Conservation (phyloP, 2,888 invertebrate genomes). For the Clostera curtula region DNA sequence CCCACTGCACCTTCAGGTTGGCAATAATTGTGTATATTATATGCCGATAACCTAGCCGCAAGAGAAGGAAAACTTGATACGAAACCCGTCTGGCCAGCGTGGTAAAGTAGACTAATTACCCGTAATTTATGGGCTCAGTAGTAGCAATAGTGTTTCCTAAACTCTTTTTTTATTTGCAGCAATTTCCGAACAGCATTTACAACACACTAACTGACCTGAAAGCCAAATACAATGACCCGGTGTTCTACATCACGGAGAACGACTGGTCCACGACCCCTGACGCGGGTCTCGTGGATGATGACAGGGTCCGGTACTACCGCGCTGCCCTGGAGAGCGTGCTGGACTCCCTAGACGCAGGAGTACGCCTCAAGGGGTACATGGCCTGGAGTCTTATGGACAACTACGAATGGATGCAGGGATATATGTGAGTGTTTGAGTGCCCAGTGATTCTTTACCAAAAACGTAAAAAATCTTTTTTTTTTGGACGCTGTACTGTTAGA, state of each 20-base stretch:
- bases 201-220: conserved; percentile 66
- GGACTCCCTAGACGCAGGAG: conserved; percentile 20
- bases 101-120: background rate
- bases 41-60: no score
- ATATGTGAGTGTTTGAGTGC: no score
- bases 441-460: no score
- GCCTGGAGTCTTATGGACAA: no score
- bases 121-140: background rate
- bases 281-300: conserved; percentile 47
- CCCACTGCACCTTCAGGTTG: no score
- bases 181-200: conserved; percentile 75
- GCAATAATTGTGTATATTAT: no score
- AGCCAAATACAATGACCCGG: conserved; percentile 59
- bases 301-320: conserved; percentile 51
- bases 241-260: conserved; percentile 75
- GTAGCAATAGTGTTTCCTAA: background rate
- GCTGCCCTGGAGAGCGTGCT: conserved; percentile 52
- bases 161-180: conserved; percentile 26
- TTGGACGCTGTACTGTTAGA: no score
- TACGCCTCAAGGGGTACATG: no score
- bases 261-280: conserved; percentile 56
- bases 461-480: no score
- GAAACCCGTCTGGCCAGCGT: no score
- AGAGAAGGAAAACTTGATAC: no score
- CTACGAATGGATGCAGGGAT: no score